Base-by-base conservation (phyloP, 2,888 invertebrate species). In the Bellardia bayeri region DNA sequence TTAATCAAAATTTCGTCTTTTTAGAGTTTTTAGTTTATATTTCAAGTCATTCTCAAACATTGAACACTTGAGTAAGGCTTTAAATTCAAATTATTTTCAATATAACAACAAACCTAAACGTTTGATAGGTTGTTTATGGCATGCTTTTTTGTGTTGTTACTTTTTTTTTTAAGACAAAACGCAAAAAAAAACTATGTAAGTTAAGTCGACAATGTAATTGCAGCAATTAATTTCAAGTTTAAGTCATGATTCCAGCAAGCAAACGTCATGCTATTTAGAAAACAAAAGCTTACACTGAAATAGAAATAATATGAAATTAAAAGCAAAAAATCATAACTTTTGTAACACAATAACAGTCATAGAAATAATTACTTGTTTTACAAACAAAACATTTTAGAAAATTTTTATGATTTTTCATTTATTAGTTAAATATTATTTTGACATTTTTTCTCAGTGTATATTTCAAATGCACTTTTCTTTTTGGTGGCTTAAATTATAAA, bases 181-280 rank as follows among this genome's bases (percentile, higher is more conserved):
- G n/a, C 33, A 37, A 37, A 37, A 56, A 72, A 51, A 68, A 4
- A 75, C 56, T 69, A 2, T 81, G n/a, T 5, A 64, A 83, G 91
- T 86, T 68, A 82, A 88, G 85, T 87, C 88, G 90, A 89, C 89
- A 88, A 89, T 89, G 86, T 92, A 92, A 92, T 92, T 92, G 91
- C 92, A 88, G 91, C 91, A 92, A 92, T 92, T 92, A 92, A 91
- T 89, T 91, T 79, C 81, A 89, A 89, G 88, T 85, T 83, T 74
- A 85, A 89, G 82, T 71, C 85, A 79, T 82, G 82, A 82, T 79
- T 84, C 74, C 51, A 71, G 82, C 80, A 76, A 71, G 33, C 76
- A 76, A 88, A 88, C 74, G 74, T 78, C 69, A 76, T 71, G 54
- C 82, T 68, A 76, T 74, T 68, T 74, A 69, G 45, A 80, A 80